Percentiles rank a stretch among this genome's conserved stretches.
Evolutionary conservation across 2,113 vertebrate species (phyloP).

Genomic region (Nyctibius bracteatus): DNA sequence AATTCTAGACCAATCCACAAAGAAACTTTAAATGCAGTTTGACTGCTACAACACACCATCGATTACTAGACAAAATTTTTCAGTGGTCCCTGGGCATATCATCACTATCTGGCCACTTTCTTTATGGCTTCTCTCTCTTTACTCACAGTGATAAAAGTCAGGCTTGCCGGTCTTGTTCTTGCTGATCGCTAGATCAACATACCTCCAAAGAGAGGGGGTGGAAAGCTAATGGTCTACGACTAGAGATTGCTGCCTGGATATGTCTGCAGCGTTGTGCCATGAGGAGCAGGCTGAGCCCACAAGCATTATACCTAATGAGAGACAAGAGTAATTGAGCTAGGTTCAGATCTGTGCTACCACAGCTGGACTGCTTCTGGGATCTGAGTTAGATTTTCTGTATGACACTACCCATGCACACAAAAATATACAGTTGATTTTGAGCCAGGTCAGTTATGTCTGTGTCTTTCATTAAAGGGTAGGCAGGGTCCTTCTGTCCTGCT

Average conservation of each 20-base stretch:
- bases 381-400: neutral
- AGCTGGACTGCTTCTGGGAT: neutral
- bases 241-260: neutral
- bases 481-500: neutral
- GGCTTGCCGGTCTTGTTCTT: neutral
- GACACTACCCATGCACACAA: neutral
- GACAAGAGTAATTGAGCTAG: neutral
- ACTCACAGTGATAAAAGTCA: neutral
- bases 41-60: neutral
- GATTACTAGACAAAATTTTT: neutral
- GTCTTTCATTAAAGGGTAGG: neutral
- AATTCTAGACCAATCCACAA: neutral
- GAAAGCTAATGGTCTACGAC: neutral
- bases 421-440: accelerated
- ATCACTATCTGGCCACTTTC: neutral
- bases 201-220: neutral
- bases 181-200: neutral
- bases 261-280: neutral
- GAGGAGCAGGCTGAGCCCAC: neutral
- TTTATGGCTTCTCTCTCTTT: neutral
- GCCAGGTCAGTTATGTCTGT: neutral
- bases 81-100: accelerated
- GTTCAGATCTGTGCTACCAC: neutral
- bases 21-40: neutral
- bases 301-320: neutral